These are phyloP conservation scores for Papilio dardanus DNA, from an alignment of 1,140 invertebrate species.

Conservation along the genomic window DNA sequence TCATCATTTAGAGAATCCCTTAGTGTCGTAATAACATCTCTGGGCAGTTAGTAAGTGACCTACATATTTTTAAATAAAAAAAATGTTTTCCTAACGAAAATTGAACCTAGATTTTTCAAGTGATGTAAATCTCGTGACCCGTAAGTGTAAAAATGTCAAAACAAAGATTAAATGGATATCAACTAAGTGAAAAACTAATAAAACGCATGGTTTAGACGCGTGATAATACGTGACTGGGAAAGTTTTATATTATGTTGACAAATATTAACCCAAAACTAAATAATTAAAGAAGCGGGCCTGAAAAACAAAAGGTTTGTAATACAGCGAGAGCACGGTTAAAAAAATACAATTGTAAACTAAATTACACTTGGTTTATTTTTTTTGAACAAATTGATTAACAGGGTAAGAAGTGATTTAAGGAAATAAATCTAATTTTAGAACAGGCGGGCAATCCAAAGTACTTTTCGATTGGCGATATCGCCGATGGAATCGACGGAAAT, in stretches of 20 bases:
- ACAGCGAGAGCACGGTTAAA: background rate
- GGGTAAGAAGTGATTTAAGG: no score
- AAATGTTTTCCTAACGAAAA: no score
- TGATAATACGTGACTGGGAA: background rate
- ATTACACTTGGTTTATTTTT: no score
- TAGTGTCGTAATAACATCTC: no score
- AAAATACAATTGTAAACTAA: background rate
- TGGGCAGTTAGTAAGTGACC: no score
- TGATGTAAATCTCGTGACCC: background rate
- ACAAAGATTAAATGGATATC: background rate
- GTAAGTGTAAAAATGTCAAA: background rate
- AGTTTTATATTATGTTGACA: background rate
- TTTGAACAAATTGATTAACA: no score
- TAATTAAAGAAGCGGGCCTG: background rate
- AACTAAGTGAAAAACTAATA: background rate
- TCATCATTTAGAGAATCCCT: no score
- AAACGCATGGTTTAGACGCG: background rate
- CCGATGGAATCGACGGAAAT: no score
- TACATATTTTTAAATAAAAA: no score
- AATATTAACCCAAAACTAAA: constrained; percentile 1
- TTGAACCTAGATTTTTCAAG: background rate
- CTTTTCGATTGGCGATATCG: no score
- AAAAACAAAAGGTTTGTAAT: background rate
- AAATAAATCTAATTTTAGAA: no score
- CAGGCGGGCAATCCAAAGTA: no score